Conservation (phyloP, 2,888 invertebrate genomes). For the Cinara cedri region DNA sequence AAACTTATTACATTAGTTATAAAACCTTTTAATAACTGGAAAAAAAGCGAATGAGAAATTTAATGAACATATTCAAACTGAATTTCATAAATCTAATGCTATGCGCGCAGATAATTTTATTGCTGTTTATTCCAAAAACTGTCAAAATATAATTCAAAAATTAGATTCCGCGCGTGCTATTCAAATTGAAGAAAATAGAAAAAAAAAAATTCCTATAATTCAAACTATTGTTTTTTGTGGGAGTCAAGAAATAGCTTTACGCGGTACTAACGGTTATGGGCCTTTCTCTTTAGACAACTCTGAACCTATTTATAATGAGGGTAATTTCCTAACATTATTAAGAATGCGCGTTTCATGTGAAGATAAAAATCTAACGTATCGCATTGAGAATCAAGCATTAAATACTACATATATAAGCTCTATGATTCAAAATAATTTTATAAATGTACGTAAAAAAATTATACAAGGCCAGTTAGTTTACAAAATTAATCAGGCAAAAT, state of each 20-base stretch:
- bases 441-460: conserved; percentile 6
- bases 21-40: conserved; percentile 31
- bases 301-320: conserved; percentile 12
- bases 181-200: conserved; percentile 20
- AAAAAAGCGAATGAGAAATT: conserved; percentile 6
- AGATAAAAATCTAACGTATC: neutral
- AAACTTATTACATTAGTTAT: conserved; percentile 11
- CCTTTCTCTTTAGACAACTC: no score
- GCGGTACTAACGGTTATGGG: no score
- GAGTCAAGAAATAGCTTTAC: conserved; percentile 3
- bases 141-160: conserved; percentile 18
- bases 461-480: conserved; percentile 7
- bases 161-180: conserved; percentile 16
- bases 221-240: neutral
- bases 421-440: conserved; percentile 24
- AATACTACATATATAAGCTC: neutral
- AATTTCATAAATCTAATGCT: conserved; percentile 14
- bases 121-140: neutral
- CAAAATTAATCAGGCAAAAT: neutral
- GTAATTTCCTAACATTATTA: conserved; percentile 9
- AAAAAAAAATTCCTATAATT: conserved; percentile 7
- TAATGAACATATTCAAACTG: conserved; percentile 2
- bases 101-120: conserved; percentile 10
- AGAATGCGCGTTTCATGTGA: neutral
- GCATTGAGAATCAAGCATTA: conserved; percentile 3